Evolutionary conservation across 2,113 vertebrate genomes (phyloP).

Genomic region (mouse (Mus musculus)): DNA sequence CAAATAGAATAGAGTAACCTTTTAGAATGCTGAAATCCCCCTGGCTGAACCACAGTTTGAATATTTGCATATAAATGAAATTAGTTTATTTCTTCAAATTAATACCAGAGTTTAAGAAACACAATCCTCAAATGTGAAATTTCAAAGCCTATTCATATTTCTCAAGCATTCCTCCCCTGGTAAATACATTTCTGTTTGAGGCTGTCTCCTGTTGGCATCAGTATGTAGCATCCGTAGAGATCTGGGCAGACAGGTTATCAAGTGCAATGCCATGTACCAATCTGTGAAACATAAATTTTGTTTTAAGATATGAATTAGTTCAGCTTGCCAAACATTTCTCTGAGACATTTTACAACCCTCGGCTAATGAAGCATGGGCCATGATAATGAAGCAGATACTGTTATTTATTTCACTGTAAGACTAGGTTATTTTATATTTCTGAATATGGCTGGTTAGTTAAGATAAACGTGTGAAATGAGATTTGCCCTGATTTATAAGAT

Average conservation of each 20-base stretch:
- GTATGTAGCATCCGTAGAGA: not conserved
- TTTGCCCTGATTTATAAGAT: not conserved
- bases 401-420: constrained; percentile 12
- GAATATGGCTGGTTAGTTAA: not conserved
- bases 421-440: constrained; percentile 20
- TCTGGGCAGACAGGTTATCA: not conserved
- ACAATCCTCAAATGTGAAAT: constrained; percentile 38
- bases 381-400: constrained; percentile 7
- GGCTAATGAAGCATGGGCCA: constrained; percentile 27
- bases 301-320: not conserved
- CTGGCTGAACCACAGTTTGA: not conserved
- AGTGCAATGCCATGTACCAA: not conserved
- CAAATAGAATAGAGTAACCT: not conserved
- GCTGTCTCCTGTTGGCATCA: not conserved
- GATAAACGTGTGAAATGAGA: not conserved
- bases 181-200: not conserved
- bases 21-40: constrained; percentile 18
- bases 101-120: constrained; percentile 40
- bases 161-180: constrained; percentile 9
- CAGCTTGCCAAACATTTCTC: not conserved
- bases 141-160: not conserved
- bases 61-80: constrained; percentile 7
- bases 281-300: constrained; percentile 28
- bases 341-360: not conserved
- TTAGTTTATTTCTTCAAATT: constrained; percentile 37